Evolutionary conservation across 2,888 invertebrate genomes (phyloP), one percentile per base, ranked within the genome.

Genomic region (Drosophila anceps): DNA sequence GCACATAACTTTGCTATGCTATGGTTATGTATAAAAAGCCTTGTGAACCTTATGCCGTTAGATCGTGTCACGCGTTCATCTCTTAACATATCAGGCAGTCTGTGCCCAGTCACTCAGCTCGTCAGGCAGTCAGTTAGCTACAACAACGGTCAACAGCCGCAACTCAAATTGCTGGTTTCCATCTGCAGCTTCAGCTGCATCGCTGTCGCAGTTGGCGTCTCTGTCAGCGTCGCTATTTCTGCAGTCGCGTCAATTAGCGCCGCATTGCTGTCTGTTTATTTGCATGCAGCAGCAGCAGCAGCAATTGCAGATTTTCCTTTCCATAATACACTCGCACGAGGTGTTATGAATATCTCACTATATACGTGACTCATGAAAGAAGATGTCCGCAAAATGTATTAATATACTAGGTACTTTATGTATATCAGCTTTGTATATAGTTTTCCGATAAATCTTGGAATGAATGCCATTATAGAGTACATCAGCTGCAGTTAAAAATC

Each of bases 161-260:
- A 48, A 58, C 54, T 79, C 27, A 63, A 54, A 61, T 67, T 70
- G 77, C 41, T 44, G 41, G 50, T 44, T 68, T 76, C 72, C 62
- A 60, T 81, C 67, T 43, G 66, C 39, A 39, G 8, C 67, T 43
- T 62, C 39, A 39, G 8, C 12, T 48, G 46, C 53, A 65, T 35
- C 43, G 63, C 33, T n/a, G 71, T 69, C 58, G 58, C 53, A 37
- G 60, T 48, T 63, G 76, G 64, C 70, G 63, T 74, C 75, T 29
- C 73, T 76, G 85, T 82, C 61, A 41, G 63, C 67, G 64, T 69
- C 79, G 66, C 39, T 67, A 61, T 66, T 39, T 43, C 39, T 54
- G 83, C 88, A 81, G 87, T 77, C 73, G 80, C 77, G 76, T 86
- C 86, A 86, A 85, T 88, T 88, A 88, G 84, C 84, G 79, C 66